Base-by-base conservation (phyloP, 30 jellyfish, hydroid and myxozoan genomes). In the Catostylus mosaicus region DNA sequence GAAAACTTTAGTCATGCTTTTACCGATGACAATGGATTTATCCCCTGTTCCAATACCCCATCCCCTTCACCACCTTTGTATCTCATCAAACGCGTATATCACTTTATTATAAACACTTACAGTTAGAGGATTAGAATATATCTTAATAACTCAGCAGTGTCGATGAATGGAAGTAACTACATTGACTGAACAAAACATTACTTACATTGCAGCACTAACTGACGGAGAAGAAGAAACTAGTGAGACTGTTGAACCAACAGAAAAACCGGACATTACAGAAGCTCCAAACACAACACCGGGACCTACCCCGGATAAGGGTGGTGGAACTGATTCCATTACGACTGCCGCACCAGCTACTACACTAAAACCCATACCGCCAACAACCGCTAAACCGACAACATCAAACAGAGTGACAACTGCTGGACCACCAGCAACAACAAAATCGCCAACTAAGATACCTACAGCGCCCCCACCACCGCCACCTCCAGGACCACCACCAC, bases 141-240 rank as follows among this genome's bases (percentile, higher is more conserved):
- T n/a, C n/a, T n/a, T n/a, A n/a, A n/a, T n/a, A n/a, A n/a, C n/a
- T n/a, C n/a, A n/a, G n/a, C n/a, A n/a, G n/a, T n/a, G n/a, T n/a
- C n/a, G n/a, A n/a, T n/a, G n/a, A n/a, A n/a, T n/a, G n/a, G n/a
- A n/a, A n/a, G n/a, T n/a, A n/a, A n/a, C n/a, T n/a, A n/a, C n/a
- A n/a, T n/a, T n/a, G n/a, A n/a, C n/a, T n/a, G n/a, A 50, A 0
- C 26, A 3, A 4, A 2, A 50, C 4, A 50, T 50, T 50, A 27
- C 40, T 37, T 34, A 14, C 30, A 34, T 40, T 24, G 67, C 75
- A 73, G 87, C 87, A 31, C 36, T 66, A 3, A 40, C 75, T 56
- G 45, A 31, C 71, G 83, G 70, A 23, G 93, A 79, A 23, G 91
- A 80, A 22, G 76, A 31, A 32, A 45, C 91, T 5, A 35, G 76